Base-by-base conservation (phyloP, 2,888 invertebrate species). In the Andricus quercusramuli region DNA sequence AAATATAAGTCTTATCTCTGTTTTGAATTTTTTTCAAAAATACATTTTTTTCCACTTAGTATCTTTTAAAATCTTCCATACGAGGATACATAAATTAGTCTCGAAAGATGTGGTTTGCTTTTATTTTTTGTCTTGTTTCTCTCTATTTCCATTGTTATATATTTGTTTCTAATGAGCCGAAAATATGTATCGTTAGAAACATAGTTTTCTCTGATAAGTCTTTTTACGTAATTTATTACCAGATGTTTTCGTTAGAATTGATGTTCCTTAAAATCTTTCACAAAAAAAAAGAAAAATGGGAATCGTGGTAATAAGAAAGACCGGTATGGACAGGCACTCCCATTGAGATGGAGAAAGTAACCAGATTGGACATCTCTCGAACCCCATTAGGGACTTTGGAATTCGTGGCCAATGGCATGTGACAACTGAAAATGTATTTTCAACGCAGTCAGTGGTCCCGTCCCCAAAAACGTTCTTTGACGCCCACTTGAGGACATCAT, bases 351-450 rank as follows among this genome's bases (percentile, higher is more conserved):
- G 56, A 74, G 74, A 74, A 74, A 74, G 74, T 74, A 32, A 74
- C 56, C 74, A 74, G 29, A 74, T 74, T 74, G 74, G 74, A 59
- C n/a, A 74, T 74, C 74, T 56, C 74, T 74, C 70, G 17, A 32
- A 56, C 56, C 51, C 56, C 56, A 74, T 74, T 74, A 74, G 74
- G 29, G 29, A 59, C 74, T 74, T 56, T 74, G 51, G 37, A 74
- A 74, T 74, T 56, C 37, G 74, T 74, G 74, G 56, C 74, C 74
- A 74, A 74, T 74, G 74, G 74, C 56, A 56, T 74, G 74, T 74
- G 56, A 74, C 74, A 74, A 74, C 74, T 59, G 56, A 56, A 56
- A 74, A 74, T 56, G 56, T 59, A 51, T 74, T 56, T 29, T 74
- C 74, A 68, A 68, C 68, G 22, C 47, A 74, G 70, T 74, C 56